A percentile compares a stretch with the other conserved stretches of the same genome.
Evolutionary conservation across 2,797 vertebrate genomes (phyloP).

Genomic region (Lagorchestes hirsutus): DNA sequence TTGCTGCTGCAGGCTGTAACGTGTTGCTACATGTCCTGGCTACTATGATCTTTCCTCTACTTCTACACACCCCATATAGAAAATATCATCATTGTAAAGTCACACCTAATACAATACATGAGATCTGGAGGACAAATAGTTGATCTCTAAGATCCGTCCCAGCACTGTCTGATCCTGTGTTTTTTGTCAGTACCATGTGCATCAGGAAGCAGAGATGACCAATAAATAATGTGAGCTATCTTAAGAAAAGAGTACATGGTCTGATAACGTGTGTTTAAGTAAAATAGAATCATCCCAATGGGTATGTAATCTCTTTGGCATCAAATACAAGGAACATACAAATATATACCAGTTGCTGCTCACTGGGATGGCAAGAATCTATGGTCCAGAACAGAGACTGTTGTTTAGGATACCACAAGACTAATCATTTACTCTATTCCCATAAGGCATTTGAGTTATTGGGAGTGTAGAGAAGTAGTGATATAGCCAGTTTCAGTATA

Average conservation of each 20-base stretch:
- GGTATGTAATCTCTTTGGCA: constrained; percentile 47
- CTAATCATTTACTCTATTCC: constrained; percentile 42
- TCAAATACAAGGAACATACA: not conserved
- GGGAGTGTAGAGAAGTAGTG: not conserved
- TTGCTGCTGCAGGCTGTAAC: not conserved
- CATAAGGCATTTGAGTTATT: constrained; percentile 1
- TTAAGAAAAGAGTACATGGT: constrained; percentile 18
- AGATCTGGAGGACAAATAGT: not conserved
- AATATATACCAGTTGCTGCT: not conserved
- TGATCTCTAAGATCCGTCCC: not conserved
- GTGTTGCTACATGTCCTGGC: not conserved
- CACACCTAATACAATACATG: not conserved
- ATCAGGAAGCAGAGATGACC: constrained; percentile 34
- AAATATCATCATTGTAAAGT: constrained; percentile 4
- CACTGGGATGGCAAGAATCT: constrained; percentile 3
- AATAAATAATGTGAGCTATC: constrained; percentile 31
- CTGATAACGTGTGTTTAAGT: constrained; percentile 29
- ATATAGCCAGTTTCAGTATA: not conserved
- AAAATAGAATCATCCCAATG: constrained; percentile 27
- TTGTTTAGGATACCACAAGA: not conserved
- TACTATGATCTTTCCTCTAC: constrained; percentile 17
- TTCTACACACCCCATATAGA: not conserved
- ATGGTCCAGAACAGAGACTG: not conserved
- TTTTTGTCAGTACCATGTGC: not conserved
- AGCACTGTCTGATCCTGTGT: not conserved